Evolutionary conservation across 2,113 vertebrate genomes (phyloP).

Genomic region (Egretta garzetta): DNA sequence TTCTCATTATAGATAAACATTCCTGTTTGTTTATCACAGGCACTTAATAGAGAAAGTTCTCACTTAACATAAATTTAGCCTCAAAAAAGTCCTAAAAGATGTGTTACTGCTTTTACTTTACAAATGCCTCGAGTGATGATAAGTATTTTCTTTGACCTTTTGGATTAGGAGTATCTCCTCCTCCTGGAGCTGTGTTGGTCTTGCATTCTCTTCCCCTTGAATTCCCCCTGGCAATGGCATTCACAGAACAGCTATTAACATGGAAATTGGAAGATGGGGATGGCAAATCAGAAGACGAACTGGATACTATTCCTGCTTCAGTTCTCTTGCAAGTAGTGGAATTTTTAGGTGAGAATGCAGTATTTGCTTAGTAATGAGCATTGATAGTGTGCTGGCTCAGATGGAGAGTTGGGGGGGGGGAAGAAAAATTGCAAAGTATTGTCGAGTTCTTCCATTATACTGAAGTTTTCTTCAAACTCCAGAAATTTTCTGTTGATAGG

Average conservation of each 20-base stretch:
- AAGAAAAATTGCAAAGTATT: not conserved
- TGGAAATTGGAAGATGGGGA: constrained; percentile 87
- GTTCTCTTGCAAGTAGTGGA: constrained; percentile 94
- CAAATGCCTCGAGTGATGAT: not conserved
- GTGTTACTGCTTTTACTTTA: not conserved
- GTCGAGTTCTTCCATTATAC: not conserved
- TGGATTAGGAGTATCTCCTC: constrained; percentile 89
- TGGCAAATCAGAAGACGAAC: constrained; percentile 89
- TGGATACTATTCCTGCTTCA: constrained; percentile 88
- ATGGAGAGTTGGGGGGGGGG: not conserved
- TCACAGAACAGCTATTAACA: constrained; percentile 92
- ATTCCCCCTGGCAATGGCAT: constrained; percentile 95
- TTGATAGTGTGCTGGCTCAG: not conserved
- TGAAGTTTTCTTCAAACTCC: not conserved
- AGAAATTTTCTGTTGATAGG: not conserved
- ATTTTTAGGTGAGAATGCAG: constrained; percentile 83
- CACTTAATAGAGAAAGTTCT: not conserved
- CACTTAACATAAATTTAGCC: not conserved
- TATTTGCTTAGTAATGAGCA: not conserved
- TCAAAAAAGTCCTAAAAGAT: not conserved
- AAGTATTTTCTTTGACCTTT: not conserved
- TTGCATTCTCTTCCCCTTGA: constrained; percentile 95
- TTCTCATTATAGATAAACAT: not conserved
- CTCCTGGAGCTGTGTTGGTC: constrained; percentile 91
- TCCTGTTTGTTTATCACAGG: not conserved